These are phyloP conservation scores for Spodoptera litura DNA, from an alignment of 1,140 invertebrate species.

Conservation along the genomic window DNA sequence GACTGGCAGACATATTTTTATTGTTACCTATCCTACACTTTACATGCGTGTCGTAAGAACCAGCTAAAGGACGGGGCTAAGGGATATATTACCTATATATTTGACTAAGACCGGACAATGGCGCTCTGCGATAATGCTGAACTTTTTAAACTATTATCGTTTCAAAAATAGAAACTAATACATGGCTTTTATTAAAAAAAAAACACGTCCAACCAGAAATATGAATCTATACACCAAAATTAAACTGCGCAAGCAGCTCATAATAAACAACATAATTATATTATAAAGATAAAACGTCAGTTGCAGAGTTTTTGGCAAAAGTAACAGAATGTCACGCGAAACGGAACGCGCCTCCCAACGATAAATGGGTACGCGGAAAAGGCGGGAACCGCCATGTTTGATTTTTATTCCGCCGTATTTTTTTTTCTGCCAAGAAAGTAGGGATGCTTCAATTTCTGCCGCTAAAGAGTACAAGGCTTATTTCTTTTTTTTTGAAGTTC, in stretches of 20 bases:
- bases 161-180: too few species aligned
- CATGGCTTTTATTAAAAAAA: too few species aligned
- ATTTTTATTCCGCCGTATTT: slow-evolving; percentile 23
- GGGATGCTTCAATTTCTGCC: slow-evolving; percentile 10
- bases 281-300: slow-evolving; percentile 34
- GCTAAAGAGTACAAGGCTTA: slow-evolving; percentile 2
- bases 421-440: slow-evolving; percentile 38
- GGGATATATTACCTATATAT: too few species aligned
- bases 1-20: too few species aligned
- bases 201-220: too few species aligned
- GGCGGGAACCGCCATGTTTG: slow-evolving; percentile 44
- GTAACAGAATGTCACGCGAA: slow-evolving; percentile 18
- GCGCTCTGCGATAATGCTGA: too few species aligned
- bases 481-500: not conserved
- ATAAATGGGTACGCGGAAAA: slow-evolving; percentile 44
- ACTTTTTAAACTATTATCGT: too few species aligned
- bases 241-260: not conserved
- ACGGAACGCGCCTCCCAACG: slow-evolving; percentile 9
- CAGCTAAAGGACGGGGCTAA: too few species aligned
- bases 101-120: too few species aligned
- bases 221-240: not conserved
- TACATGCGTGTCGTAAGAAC: too few species aligned
- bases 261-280: not conserved
- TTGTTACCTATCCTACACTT: too few species aligned
- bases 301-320: slow-evolving; percentile 27